phyloP scores from a whole-genome alignment of 2,888 invertebrate species.

The Cybosia mesomella region DNA sequence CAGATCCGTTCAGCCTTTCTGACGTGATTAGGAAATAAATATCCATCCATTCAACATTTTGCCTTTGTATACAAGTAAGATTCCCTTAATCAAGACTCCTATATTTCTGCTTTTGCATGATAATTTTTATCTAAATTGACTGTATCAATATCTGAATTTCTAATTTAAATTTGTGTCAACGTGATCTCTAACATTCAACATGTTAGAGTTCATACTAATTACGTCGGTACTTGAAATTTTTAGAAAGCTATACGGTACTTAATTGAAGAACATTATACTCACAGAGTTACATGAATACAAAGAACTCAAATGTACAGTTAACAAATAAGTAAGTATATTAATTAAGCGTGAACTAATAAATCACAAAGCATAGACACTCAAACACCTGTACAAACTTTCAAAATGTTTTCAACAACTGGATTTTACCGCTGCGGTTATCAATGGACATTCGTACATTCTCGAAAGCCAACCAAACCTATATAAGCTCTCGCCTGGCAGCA shows the following conservation, averaged over 20 bases:
- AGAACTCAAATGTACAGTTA: not conserved
- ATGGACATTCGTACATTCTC: slow-evolving; percentile 78
- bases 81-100: too few relatives aligned
- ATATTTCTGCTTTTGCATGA: too few relatives aligned
- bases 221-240: not conserved
- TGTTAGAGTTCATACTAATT: not conserved
- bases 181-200: not conserved
- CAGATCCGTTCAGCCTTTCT: too few relatives aligned
- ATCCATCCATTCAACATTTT: too few relatives aligned
- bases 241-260: slow-evolving; percentile 4
- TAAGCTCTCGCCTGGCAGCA: slow-evolving; percentile 62
- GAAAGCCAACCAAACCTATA: slow-evolving; percentile 79
- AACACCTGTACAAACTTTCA: slow-evolving; percentile 54
- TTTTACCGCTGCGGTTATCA: slow-evolving; percentile 71
- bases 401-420: slow-evolving; percentile 74
- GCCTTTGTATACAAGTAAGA: too few relatives aligned
- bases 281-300: not conserved
- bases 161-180: not conserved
- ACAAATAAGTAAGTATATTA: not conserved
- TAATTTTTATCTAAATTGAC: not conserved
- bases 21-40: too few relatives aligned
- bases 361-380: slow-evolving; percentile 6
- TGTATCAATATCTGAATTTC: not conserved
- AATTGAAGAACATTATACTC: not conserved
- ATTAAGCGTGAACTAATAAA: not conserved